Conservation (phyloP, 2,113 vertebrate species). For the Vicugna pacos region DNA sequence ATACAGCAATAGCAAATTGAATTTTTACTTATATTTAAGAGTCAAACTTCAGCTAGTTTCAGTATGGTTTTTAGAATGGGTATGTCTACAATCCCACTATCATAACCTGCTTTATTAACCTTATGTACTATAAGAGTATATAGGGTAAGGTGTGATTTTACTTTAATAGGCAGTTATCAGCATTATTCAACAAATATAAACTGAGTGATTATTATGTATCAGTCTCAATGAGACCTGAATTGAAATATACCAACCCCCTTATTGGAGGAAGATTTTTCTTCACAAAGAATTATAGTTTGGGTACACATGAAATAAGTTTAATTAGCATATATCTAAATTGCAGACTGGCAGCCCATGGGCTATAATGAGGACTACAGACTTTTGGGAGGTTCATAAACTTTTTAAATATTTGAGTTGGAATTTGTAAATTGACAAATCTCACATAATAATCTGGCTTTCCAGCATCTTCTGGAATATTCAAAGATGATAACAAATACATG, state of each 20-base stretch:
- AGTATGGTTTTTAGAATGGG: background rate
- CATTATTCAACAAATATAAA: background rate
- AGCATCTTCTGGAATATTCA: background rate
- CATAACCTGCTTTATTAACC: background rate
- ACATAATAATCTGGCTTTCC: background rate
- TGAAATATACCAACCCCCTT: background rate
- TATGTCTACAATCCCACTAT: background rate
- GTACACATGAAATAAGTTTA: background rate
- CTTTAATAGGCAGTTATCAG: background rate
- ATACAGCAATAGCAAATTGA: background rate
- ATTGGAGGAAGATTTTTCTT: background rate
- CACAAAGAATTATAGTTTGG: background rate
- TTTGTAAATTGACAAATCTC: background rate
- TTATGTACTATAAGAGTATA: background rate
- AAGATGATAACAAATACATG: background rate
- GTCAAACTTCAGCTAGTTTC: background rate
- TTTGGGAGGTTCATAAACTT: fast-evolving
- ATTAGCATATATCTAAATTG: background rate
- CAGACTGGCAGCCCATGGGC: background rate
- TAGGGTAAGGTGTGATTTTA: background rate
- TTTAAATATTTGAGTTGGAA: background rate
- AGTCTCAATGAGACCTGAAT: background rate
- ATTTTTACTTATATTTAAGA: background rate
- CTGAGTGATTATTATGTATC: too few relatives aligned
- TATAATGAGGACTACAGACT: background rate